Evolutionary conservation across 1,140 invertebrate species (phyloP).

Genomic region (Platorchestia sp.): DNA sequence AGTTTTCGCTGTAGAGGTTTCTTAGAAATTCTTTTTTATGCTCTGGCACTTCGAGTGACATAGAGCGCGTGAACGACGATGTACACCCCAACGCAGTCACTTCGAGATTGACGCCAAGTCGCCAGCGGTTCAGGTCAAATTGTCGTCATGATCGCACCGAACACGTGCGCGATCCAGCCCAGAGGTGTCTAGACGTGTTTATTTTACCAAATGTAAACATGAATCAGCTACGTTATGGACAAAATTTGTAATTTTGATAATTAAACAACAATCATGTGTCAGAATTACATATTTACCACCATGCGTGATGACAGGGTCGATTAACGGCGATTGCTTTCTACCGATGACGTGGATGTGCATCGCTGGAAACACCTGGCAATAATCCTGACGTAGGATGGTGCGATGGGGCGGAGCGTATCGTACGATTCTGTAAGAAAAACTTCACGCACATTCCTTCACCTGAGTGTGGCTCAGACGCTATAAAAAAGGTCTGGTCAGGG

Average conservation of each 20-base stretch:
- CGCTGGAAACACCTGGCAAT: not conserved
- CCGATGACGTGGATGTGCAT: not conserved
- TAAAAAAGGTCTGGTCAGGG: not conserved
- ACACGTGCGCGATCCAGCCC: not conserved
- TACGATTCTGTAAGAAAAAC: not conserved
- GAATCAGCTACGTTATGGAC: not conserved
- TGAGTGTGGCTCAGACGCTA: not conserved
- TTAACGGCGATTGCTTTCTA: not conserved
- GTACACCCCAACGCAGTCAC: not conserved
- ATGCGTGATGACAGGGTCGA: not conserved
- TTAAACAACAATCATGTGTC: not conserved
- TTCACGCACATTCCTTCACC: constrained; percentile 7
- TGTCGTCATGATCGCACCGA: not conserved
- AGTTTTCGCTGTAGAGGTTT: not conserved
- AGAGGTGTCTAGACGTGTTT: not conserved
- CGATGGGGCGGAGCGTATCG: constrained; percentile 44
- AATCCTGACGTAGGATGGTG: constrained; percentile 32
- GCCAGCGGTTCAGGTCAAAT: not conserved
- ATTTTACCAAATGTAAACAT: not conserved
- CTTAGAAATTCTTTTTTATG: not conserved
- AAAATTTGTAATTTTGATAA: not conserved
- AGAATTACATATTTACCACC: not conserved
- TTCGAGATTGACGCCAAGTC: not conserved
- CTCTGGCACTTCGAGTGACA: not conserved
- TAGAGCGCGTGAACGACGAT: not conserved